Evolutionary conservation across 2,113 vertebrate genomes (phyloP), one percentile per base, ranked within the genome.

Genomic region (Tyto alba): DNA sequence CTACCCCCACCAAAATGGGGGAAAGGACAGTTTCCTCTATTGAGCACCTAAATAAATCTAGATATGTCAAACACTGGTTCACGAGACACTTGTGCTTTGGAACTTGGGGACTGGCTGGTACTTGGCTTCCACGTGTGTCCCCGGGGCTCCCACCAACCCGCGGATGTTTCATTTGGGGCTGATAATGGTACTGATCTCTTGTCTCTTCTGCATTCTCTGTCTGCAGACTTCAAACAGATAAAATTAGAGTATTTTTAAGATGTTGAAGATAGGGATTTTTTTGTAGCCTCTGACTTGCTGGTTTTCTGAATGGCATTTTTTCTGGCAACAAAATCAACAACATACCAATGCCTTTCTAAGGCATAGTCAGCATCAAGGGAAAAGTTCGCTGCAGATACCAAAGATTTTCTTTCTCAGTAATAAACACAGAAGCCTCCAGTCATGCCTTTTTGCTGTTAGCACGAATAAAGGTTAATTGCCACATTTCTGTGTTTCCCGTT

Each of bases 11-110:
- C 41, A 36, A 77, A 50, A 9, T 3, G 34, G 8, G 40, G 16
- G 1, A n/a, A 60, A 45, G 40, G 62, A 3, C 0, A 0, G 0
- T 67, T 75, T 80, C 20, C 27, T 48, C 25, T 59, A 5, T 0
- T 9, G 38, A 53, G 68, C 38, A 38, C 45, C 32, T 16, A 30
- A 36, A 52, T 34, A 50, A 36, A 20, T 7, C 23, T 3, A 0
- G 5, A 0, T 11, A 50, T 36, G 57, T 62, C 64, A 18, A 13
- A n/a, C 1, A 0, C 12, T 20, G 66, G 26, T 23, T 34, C 56
- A 8, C 25, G 22, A 18, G 77, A 7, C 7, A 10, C 2, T 19
- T 8, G 57, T 14, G 5, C 62, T 63, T 55, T 6, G 60, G 5
- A 36, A 7, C 7, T 1, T 19, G 29, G 45, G 4, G 7, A 2